Conservation (phyloP, 2,797 vertebrate species). For the Eupleurogrammus muticus region DNA sequence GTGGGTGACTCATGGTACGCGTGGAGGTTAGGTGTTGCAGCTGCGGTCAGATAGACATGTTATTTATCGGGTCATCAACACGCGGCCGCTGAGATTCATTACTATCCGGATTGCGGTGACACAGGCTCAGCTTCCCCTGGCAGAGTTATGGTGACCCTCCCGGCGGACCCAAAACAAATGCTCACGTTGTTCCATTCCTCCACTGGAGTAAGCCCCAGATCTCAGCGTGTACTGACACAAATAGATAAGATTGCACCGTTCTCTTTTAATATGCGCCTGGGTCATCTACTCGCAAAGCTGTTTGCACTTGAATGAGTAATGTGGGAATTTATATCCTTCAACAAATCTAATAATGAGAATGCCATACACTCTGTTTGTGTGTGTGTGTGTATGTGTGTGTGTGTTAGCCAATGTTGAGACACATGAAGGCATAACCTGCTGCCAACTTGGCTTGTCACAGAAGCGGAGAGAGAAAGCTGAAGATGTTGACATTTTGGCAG, state of each 20-base stretch:
- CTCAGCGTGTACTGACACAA: conserved; percentile 44
- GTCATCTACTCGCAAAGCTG: conserved; percentile 13
- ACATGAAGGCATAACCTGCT: conserved; percentile 69
- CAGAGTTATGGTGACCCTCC: conserved; percentile 74
- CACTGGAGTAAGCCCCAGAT: conserved; percentile 40
- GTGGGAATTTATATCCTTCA: conserved; percentile 35
- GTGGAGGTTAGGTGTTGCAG: conserved; percentile 44
- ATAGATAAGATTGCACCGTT: conserved; percentile 46
- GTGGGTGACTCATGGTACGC: conserved; percentile 30
- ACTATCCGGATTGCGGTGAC: conserved; percentile 58
- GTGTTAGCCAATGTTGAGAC: conserved; percentile 40
- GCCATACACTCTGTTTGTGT: conserved; percentile 14
- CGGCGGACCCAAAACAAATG: conserved; percentile 66
- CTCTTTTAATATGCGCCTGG: conserved; percentile 15
- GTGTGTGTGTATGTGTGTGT: conserved; percentile 21
- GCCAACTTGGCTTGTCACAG: conserved; percentile 67
- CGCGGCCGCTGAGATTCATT: conserved; percentile 43
- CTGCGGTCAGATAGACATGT: conserved; percentile 46
- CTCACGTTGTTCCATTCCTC: conserved; percentile 59
- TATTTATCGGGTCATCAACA: conserved; percentile 72
- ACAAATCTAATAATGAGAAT: conserved; percentile 41
- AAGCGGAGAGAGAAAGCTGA: conserved; percentile 66
- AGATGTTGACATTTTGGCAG: conserved; percentile 85
- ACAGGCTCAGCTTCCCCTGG: conserved; percentile 46
- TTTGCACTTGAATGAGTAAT: conserved; percentile 33